A percentile compares a stretch with the other conserved stretches of the same genome.
These are phyloP conservation scores for Zeus faber DNA, from an alignment of 2,113 vertebrate genomes.

Conservation along the genomic window DNA sequence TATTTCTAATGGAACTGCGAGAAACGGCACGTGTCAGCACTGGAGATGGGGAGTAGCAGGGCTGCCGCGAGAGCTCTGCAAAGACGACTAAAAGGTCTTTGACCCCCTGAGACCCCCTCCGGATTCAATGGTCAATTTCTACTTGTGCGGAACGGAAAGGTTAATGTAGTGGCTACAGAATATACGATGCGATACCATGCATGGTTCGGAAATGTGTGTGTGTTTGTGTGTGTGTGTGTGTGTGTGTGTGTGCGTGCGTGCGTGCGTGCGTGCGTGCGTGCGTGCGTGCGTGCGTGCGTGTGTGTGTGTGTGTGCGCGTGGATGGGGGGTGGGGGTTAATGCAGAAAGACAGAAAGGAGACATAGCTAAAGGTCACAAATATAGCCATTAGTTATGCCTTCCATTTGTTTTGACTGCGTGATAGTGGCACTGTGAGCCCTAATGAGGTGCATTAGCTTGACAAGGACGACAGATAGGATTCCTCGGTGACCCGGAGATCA, in stretches of 20 bases:
- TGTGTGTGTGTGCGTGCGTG: no score
- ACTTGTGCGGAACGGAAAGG: slow-evolving; percentile 50
- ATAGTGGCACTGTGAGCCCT: background rate
- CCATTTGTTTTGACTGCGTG: background rate
- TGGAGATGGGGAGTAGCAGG: no score
- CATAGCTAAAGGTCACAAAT: background rate
- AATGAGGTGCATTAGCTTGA: background rate
- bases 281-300: no score
- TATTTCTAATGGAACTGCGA: no score
- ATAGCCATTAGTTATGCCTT: background rate
- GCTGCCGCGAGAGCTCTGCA: no score
- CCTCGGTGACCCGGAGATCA: background rate
- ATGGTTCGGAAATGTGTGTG: no score
- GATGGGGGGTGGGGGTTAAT: no score
- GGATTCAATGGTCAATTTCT: slow-evolving; percentile 36
- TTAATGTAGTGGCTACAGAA: slow-evolving; percentile 47
- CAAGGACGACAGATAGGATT: no score
- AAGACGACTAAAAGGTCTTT: slow-evolving; percentile 40
- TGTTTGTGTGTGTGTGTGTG: no score
- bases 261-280: no score
- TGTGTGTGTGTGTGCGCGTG: no score
- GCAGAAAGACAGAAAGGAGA: background rate
- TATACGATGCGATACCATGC: slow-evolving; percentile 35
- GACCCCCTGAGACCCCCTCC: slow-evolving; percentile 27
- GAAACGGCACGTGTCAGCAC: no score